phyloP scores from a whole-genome alignment of 2,888 invertebrate genomes.

The Charanyca ferruginea region DNA sequence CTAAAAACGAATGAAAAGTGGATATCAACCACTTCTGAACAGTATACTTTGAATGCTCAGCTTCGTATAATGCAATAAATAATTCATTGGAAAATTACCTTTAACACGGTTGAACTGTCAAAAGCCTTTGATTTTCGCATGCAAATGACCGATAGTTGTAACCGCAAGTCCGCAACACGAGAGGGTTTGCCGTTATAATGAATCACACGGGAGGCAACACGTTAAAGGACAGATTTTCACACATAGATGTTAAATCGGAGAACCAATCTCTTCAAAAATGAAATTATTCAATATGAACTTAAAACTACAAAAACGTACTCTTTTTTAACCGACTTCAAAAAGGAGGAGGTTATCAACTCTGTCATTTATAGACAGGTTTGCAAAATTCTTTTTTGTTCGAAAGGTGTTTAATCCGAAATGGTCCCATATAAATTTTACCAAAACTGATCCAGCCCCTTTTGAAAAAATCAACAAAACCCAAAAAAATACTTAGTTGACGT shows the following conservation, averaged over 20 bases:
- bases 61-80: background rate
- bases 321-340: too few species aligned
- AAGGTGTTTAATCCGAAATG: too few species aligned
- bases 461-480: too few species aligned
- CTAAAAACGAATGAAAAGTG: background rate
- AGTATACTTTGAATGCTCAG: background rate
- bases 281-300: too few species aligned
- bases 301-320: too few species aligned
- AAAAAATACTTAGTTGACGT: too few species aligned
- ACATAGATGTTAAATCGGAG: background rate
- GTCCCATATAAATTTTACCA: too few species aligned
- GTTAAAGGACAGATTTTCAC: background rate
- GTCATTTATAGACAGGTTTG: too few species aligned
- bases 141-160: conserved; percentile 25
- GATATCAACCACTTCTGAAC: background rate
- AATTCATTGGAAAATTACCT: conserved; percentile 16
- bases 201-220: background rate
- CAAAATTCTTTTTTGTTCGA: too few species aligned
- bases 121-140: conserved; percentile 39
- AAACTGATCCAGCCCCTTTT: too few species aligned
- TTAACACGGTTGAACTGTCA: conserved; percentile 14
- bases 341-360: too few species aligned
- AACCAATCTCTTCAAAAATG: too few species aligned
- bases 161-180: background rate
- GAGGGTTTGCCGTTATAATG: background rate